Conservation (phyloP, 2,797 vertebrate genomes). For the Esox lucius region DNA sequence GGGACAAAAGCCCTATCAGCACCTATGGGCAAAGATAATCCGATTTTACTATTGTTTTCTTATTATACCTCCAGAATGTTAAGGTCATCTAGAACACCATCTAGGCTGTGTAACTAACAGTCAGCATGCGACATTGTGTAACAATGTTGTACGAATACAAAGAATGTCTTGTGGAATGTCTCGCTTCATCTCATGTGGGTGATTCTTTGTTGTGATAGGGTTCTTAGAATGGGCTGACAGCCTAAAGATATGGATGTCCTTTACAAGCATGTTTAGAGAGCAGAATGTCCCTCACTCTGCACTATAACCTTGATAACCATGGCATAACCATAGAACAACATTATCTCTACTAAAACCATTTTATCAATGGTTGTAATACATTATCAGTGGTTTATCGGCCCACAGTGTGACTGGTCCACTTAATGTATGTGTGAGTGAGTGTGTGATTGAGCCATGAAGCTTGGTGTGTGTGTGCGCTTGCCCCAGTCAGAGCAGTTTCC, state of each 20-base stretch:
- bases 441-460: background rate
- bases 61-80: constrained; percentile 2
- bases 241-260: constrained; percentile 16
- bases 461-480: background rate
- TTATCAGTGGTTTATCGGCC: background rate
- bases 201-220: constrained; percentile 19
- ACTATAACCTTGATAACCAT: background rate
- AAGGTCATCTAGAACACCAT: background rate
- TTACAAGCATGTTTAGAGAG: constrained; percentile 5
- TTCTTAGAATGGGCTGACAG: constrained; percentile 29
- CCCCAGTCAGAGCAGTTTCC: constrained; percentile 19
- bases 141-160: constrained; percentile 6
- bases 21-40: background rate
- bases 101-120: constrained; percentile 11
- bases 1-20: background rate
- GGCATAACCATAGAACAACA: background rate
- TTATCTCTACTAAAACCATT: background rate
- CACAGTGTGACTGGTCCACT: background rate
- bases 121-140: constrained; percentile 28
- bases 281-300: constrained; percentile 1
- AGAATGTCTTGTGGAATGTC: constrained; percentile 18
- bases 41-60: constrained; percentile 1
- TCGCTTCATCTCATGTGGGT: constrained; percentile 22
- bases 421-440: background rate
- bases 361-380: background rate